Conservation (phyloP, 2,113 vertebrate species). For the Anser brachyrhynchus region DNA sequence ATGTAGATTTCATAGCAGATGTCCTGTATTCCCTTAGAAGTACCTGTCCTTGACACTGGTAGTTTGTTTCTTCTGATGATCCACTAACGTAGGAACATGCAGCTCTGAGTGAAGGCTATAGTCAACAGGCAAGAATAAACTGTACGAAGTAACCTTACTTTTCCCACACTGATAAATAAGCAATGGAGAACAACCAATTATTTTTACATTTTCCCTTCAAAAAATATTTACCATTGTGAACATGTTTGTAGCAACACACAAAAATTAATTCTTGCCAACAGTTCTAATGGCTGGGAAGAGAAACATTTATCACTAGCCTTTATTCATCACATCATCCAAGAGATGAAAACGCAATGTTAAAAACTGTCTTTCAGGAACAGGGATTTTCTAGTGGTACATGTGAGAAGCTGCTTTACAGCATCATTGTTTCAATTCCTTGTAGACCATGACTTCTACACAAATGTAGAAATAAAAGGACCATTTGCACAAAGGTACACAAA, state of each 20-base stretch:
- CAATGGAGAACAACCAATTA: background rate
- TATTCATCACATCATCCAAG: background rate
- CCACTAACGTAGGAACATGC: background rate
- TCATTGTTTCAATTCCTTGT: background rate
- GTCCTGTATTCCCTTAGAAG: background rate
- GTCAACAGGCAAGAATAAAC: background rate
- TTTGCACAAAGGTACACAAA: background rate
- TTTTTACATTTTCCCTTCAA: background rate
- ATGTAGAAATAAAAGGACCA: background rate
- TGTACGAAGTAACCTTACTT: background rate
- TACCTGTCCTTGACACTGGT: background rate
- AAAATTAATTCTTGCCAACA: background rate
- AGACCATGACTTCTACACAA: background rate
- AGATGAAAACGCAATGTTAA: background rate
- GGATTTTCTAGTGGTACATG: background rate
- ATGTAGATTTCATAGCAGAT: background rate
- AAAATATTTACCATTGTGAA: background rate
- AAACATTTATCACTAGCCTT: background rate
- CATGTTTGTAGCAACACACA: background rate
- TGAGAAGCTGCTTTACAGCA: background rate
- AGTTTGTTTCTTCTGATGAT: background rate
- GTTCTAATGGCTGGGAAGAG: background rate
- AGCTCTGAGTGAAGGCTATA: background rate
- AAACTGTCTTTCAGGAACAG: background rate
- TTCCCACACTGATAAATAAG: background rate